Evolutionary conservation across 1,140 invertebrate species (phyloP).

Genomic region (Colletes latitarsis): DNA sequence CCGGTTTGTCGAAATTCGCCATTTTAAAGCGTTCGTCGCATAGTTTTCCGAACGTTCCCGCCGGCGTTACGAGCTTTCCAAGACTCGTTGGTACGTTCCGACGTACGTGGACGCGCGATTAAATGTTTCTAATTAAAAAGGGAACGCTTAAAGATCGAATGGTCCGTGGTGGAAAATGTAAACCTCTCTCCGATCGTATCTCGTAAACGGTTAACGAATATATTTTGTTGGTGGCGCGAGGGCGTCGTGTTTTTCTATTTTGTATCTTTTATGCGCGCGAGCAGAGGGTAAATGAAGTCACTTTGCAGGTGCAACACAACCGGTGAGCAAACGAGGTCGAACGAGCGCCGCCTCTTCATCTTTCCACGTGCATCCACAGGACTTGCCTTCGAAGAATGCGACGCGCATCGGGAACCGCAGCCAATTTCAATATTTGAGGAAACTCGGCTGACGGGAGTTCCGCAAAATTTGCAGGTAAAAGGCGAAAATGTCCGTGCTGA

Average conservation of each 20-base stretch:
- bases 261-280: neutral
- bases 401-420: constrained; percentile 55
- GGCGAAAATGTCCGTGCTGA: constrained; percentile 61
- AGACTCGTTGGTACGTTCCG: neutral
- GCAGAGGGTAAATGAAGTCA: constrained; percentile 28
- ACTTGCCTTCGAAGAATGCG: constrained; percentile 52
- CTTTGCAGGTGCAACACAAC: constrained; percentile 10
- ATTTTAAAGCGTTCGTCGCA: constrained; percentile 30
- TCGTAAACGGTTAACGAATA: too few species aligned
- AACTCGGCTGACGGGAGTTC: constrained; percentile 58
- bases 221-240: constrained; percentile 4
- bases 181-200: too few species aligned
- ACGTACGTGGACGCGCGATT: too few species aligned
- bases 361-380: constrained; percentile 37
- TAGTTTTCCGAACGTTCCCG: neutral
- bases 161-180: too few species aligned
- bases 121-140: too few species aligned
- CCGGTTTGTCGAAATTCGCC: neutral
- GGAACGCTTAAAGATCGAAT: too few species aligned
- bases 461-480: constrained; percentile 66
- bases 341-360: constrained; percentile 30
- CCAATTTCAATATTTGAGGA: constrained; percentile 72
- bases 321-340: constrained; percentile 38
- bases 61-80: neutral
- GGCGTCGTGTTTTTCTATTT: constrained; percentile 8